Base-by-base conservation (phyloP, 2,888 invertebrate species). In the Marronus borbonicus region DNA sequence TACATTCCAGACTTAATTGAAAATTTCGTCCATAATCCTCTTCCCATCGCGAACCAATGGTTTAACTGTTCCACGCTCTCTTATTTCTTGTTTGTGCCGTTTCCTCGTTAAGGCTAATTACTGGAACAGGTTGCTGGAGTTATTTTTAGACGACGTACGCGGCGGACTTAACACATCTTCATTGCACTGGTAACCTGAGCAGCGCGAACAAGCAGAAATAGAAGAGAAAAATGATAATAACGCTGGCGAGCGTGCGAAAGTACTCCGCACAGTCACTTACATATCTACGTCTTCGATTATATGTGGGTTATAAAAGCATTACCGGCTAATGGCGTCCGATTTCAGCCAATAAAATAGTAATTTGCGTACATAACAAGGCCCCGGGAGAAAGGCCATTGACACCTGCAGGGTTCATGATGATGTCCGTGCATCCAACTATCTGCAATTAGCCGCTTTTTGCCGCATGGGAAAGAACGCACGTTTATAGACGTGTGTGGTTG, bases 21-120 rank as follows among this genome's bases (percentile, higher is more conserved):
- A 44, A 62, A 28, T 28, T 62, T 62, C 62, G 62, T 62, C 31
- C 62, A 62, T 62, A 62, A 44, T 44, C 44, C 20, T 24, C 31
- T 62, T 31, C 10, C 24, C 62, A 28, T 14, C 24, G 20, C 62
- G 10, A 31, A 24, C 28, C 12, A 8, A 28, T 62, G 14, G 31
- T 31, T 62, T 62, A 62, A 62, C 62, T 62, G 62, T 62, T 62
- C 28, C 62, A 44, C 44, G 44, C 24, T 62, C 31, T 62, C 14
- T 31, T 62, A 31, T 28, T 31, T 12, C 31, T 31, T 31, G 62
- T 31, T 62, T 31, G 14, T 12, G 31, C 14, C 28, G 28, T 24
- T 62, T 62, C 62, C 62, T 62, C 62, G 62, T 62, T 62, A 62
- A 62, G 24, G 14, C 62, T 62, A 62, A 62, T 62, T 28, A 62